Percentiles rank a stretch among this genome's conserved stretches.
Conservation (phyloP, 2,113 vertebrate species). For the Misgurnus anguillicaudatus region DNA sequence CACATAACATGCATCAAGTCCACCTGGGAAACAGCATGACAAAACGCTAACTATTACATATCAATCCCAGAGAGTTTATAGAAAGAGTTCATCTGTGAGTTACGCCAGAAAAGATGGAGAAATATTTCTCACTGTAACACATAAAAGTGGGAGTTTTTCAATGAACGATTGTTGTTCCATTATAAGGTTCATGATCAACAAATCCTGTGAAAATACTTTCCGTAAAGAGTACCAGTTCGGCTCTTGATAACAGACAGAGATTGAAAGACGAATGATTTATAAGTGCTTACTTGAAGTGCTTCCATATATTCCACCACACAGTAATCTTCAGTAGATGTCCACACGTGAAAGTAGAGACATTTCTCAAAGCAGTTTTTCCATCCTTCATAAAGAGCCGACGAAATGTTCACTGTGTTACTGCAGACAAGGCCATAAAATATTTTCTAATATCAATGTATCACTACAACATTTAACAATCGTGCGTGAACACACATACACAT, state of each 20-base stretch:
- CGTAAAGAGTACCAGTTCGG: neutral
- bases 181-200: neutral
- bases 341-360: neutral
- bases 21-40: slow-evolving; percentile 34
- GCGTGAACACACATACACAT: slow-evolving; percentile 45
- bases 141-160: slow-evolving; percentile 4
- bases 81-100: neutral
- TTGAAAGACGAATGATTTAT: slow-evolving; percentile 21
- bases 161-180: neutral
- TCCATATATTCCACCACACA: neutral
- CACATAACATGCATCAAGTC: slow-evolving; percentile 62
- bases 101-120: neutral
- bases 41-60: slow-evolving; percentile 32
- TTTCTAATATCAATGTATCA: slow-evolving; percentile 26
- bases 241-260: slow-evolving; percentile 11
- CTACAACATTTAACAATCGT: slow-evolving; percentile 29
- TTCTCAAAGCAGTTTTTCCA: slow-evolving; percentile 5
- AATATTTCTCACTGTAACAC: slow-evolving; percentile 11
- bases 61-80: slow-evolving; percentile 14
- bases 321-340: neutral
- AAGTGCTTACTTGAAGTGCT: slow-evolving; percentile 30
- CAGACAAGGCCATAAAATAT: slow-evolving; percentile 13
- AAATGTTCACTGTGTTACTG: slow-evolving; percentile 4
- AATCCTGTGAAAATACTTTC: neutral
- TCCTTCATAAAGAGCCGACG: slow-evolving; percentile 22